phyloP scores from a whole-genome alignment of 2,888 invertebrate species.

The Andrena fulva region DNA sequence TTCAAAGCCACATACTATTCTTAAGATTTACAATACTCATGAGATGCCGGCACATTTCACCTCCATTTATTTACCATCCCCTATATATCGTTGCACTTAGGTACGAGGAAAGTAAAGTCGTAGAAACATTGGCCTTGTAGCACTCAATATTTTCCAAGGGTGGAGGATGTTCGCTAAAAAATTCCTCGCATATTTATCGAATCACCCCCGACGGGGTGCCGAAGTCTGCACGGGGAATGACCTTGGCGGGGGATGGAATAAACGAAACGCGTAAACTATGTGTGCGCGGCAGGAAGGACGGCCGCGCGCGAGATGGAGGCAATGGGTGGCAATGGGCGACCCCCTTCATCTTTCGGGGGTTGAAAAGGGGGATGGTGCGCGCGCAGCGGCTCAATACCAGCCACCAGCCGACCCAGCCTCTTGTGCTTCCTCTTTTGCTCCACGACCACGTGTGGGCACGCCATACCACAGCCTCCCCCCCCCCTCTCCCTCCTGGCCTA shows the following conservation, averaged over 20 bases:
- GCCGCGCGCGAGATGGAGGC: constrained; percentile 41
- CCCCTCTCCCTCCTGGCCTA: constrained; percentile 32
- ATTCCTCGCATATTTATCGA: constrained; percentile 26
- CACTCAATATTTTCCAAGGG: too few species aligned
- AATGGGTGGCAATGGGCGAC: constrained; percentile 51
- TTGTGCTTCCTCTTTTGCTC: constrained; percentile 23
- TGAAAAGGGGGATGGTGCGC: constrained; percentile 70
- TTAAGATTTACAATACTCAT: too few species aligned
- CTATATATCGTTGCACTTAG: not conserved
- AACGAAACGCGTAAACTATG: constrained; percentile 27
- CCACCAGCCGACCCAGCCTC: constrained; percentile 64
- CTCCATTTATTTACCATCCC: not conserved
- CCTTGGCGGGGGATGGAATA: constrained; percentile 63
- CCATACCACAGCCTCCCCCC: constrained; percentile 16
- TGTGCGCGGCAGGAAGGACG: constrained; percentile 20
- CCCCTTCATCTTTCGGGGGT: constrained; percentile 49
- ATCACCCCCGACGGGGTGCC: constrained; percentile 3
- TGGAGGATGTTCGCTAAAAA: not conserved
- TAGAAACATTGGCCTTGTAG: too few species aligned
- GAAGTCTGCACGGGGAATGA: constrained; percentile 45
- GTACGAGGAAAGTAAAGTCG: too few species aligned
- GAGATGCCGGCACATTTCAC: too few species aligned
- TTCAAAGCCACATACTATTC: too few species aligned
- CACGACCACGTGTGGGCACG: constrained; percentile 58
- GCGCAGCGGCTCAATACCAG: constrained; percentile 80